These are phyloP conservation scores for Neoaliturus tenellus DNA, from an alignment of 2,888 invertebrate genomes.

Conservation along the genomic window DNA sequence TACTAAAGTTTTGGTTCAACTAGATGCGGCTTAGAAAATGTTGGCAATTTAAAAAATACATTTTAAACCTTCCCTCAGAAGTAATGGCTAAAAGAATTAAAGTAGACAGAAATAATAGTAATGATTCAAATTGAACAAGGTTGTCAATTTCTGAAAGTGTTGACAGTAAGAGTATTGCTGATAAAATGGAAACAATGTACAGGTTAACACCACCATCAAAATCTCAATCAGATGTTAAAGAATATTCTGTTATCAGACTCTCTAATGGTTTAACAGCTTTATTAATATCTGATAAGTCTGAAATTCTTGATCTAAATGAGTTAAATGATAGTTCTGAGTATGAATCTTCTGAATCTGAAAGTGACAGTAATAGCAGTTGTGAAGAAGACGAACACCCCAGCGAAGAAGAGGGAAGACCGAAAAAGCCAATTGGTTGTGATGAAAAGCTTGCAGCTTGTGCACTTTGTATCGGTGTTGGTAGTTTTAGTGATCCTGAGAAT, in stretches of 20 bases:
- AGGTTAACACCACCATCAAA: slow-evolving; percentile 77
- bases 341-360: slow-evolving; percentile 38
- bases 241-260: slow-evolving; percentile 74
- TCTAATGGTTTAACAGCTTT: slow-evolving; percentile 66
- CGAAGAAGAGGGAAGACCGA: slow-evolving; percentile 67
- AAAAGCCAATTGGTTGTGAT: slow-evolving; percentile 70
- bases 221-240: slow-evolving; percentile 86
- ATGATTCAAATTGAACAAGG: neutral
- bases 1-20: too few relatives aligned
- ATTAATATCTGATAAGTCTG: slow-evolving; percentile 64
- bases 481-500: slow-evolving; percentile 85
- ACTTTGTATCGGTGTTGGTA: slow-evolving; percentile 85
- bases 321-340: slow-evolving; percentile 24
- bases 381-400: slow-evolving; percentile 63
- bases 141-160: neutral
- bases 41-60: neutral
- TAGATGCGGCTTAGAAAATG: slow-evolving; percentile 33
- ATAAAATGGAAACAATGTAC: neutral
- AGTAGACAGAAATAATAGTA: neutral
- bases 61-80: neutral
- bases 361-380: neutral
- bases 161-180: neutral
- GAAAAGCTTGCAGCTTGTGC: slow-evolving; percentile 81
- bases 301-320: slow-evolving; percentile 60
- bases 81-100: slow-evolving; percentile 42